phyloP scores from a whole-genome alignment of 2,888 invertebrate genomes.

The Chorisops tibialis region DNA sequence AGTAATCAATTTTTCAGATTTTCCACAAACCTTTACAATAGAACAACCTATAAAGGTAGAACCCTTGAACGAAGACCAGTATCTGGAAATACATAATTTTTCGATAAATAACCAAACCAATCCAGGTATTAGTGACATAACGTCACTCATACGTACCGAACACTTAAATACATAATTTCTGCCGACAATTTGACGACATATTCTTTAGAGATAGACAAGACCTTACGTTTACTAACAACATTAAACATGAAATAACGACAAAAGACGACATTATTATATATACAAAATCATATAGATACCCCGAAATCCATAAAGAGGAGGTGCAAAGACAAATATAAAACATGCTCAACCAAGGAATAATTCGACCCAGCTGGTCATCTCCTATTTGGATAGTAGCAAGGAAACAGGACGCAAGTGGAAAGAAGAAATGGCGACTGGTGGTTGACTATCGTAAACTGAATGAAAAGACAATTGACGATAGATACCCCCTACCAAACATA shows the following conservation, averaged over 20 bases:
- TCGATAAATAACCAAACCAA: too few species aligned
- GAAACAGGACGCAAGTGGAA: constrained; percentile 35
- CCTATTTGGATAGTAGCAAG: constrained; percentile 37
- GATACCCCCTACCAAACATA: constrained; percentile 45
- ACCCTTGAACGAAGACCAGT: too few species aligned
- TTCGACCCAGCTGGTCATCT: constrained; percentile 34
- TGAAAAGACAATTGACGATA: constrained; percentile 43
- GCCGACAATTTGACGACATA: constrained; percentile 39
- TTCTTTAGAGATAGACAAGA: constrained; percentile 41
- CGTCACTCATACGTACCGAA: too few species aligned
- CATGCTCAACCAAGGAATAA: constrained; percentile 30
- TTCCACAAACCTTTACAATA: too few species aligned
- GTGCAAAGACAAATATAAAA: constrained; percentile 7
- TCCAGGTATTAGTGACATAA: too few species aligned
- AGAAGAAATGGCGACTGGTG: constrained; percentile 41
- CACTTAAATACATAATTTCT: too few species aligned
- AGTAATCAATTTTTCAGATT: too few species aligned
- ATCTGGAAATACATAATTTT: too few species aligned
- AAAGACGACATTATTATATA: neutral
- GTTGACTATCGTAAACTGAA: constrained; percentile 47
- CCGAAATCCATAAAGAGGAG: constrained; percentile 9
- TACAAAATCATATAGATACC: constrained; percentile 18
- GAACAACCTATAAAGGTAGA: too few species aligned
- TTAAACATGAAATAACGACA: neutral
- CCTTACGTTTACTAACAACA: constrained; percentile 37